Evolutionary conservation across 2,113 vertebrate genomes (phyloP), one percentile per base, ranked within the genome.

Genomic region (Gobiocypris rarus): DNA sequence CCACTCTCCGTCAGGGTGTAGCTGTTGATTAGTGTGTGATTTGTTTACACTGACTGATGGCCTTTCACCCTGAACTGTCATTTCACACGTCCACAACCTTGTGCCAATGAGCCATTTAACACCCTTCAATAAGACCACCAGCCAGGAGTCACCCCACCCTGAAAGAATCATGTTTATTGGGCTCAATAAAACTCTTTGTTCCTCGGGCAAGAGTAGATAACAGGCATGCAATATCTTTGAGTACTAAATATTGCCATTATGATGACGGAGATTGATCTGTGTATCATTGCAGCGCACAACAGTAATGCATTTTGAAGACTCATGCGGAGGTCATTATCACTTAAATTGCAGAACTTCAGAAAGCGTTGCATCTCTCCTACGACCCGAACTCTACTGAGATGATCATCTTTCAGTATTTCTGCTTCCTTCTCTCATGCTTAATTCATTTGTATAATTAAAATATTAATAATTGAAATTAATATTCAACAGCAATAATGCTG

Each of bases 101-200:
- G 94, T 93, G 96, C 94, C 96, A 97, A 97, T 96, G 95, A 97
- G 92, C 93, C 94, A 81, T 96, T 97, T 96, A 96, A 96, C 95
- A 92, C 92, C 93, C 92, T 91, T 88, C 90, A 92, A 90, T 90
- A 90, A 91, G 91, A 74, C 0, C 85, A 86, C 89, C 90, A 92
- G 87, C 86, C 5, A 92, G 90, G 86, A 85, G 63, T 82, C 69
- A 88, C 87, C 91, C 92, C 93, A 93, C 91, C 94, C 93, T 93
- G 92, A 89, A 87, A 91, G 90, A 93, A 92, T 92, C 86, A 87
- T 90, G 91, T 95, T 95, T 92, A 95, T 92, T 89, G 91, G 9
- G 78, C 88, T 92, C 94, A 93, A 93, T 96, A 95, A 96, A 96
- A 94, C 91, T 88, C 79, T 19, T 61, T 90, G 87, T 91, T 94